Conservation (phyloP, 2,888 invertebrate genomes). For the Tortricodes alternella region DNA sequence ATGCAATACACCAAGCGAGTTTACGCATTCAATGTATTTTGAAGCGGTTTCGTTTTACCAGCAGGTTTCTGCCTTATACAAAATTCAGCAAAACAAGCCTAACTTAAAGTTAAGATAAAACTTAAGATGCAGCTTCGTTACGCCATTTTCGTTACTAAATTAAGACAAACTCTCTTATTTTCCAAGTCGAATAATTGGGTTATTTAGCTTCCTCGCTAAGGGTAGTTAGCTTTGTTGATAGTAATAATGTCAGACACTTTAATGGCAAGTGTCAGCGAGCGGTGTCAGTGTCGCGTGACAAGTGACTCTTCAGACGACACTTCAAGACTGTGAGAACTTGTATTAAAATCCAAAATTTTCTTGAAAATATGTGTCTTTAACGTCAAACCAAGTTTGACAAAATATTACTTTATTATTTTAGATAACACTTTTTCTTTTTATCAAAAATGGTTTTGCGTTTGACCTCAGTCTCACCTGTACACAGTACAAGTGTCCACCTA, state of each 20-base stretch:
- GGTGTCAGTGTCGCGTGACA: conserved; percentile 5
- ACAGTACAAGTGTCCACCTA: too few relatives aligned
- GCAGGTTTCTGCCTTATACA: too few relatives aligned
- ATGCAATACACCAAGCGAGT: too few relatives aligned
- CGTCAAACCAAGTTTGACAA: neutral
- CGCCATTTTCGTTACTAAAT: neutral
- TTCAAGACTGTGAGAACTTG: neutral
- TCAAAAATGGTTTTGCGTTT: too few relatives aligned
- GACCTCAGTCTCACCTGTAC: too few relatives aligned
- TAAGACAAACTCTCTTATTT: neutral
- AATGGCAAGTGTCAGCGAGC: conserved; percentile 12
- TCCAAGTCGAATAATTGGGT: neutral
- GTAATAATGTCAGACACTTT: conserved; percentile 14
- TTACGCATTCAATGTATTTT: too few relatives aligned
- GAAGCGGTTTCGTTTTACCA: too few relatives aligned
- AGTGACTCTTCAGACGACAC: conserved; percentile 3
- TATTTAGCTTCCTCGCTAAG: neutral
- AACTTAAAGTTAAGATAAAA: too few relatives aligned
- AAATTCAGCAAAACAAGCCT: too few relatives aligned
- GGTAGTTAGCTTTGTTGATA: neutral
- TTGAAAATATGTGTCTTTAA: neutral
- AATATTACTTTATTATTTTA: too few relatives aligned
- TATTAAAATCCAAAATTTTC: too few relatives aligned
- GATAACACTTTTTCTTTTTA: too few relatives aligned
- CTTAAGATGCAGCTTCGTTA: neutral